These are phyloP conservation scores for Drosophila eohydei DNA, from an alignment of 2,888 invertebrate species.

Conservation along the genomic window DNA sequence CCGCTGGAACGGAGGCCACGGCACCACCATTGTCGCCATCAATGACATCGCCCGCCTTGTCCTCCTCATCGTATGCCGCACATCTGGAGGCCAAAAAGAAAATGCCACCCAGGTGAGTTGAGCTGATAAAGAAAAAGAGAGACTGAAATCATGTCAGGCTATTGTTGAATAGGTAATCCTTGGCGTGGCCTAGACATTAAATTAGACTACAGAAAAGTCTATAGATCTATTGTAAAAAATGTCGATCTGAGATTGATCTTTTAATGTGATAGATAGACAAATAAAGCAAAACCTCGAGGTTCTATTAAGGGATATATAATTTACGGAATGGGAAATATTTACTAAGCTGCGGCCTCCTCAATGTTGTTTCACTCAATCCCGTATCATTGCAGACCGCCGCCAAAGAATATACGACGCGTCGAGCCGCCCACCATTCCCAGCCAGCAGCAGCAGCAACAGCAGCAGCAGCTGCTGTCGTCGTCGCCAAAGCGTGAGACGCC, in stretches of 20 bases:
- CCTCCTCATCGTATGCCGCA: slow-evolving; percentile 84
- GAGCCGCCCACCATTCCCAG: slow-evolving; percentile 86
- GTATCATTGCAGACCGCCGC: slow-evolving; percentile 86
- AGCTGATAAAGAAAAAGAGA: too few relatives aligned
- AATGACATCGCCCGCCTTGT: slow-evolving; percentile 84
- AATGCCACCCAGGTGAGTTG: slow-evolving; percentile 88
- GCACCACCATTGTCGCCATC: slow-evolving; percentile 84
- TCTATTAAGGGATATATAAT: too few relatives aligned
- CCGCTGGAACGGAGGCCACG: slow-evolving; percentile 69
- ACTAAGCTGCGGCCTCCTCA: too few relatives aligned
- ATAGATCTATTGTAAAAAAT: too few relatives aligned
- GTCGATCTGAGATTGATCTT: too few relatives aligned
- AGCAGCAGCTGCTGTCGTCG: slow-evolving; percentile 69
- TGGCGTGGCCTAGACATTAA: too few relatives aligned
- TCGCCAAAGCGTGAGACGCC: slow-evolving; percentile 83
- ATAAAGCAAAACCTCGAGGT: too few relatives aligned
- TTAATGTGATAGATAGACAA: too few relatives aligned
- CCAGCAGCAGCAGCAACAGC: slow-evolving; percentile 60
- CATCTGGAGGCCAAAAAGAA: slow-evolving; percentile 87
- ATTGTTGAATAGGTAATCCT: too few relatives aligned
- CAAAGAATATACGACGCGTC: slow-evolving; percentile 88
- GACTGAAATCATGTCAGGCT: too few relatives aligned
- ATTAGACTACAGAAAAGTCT: too few relatives aligned
- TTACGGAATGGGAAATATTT: too few relatives aligned
- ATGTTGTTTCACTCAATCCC: background rate